phyloP scores from a whole-genome alignment of 2,888 invertebrate genomes.

The Timema cristinae region DNA sequence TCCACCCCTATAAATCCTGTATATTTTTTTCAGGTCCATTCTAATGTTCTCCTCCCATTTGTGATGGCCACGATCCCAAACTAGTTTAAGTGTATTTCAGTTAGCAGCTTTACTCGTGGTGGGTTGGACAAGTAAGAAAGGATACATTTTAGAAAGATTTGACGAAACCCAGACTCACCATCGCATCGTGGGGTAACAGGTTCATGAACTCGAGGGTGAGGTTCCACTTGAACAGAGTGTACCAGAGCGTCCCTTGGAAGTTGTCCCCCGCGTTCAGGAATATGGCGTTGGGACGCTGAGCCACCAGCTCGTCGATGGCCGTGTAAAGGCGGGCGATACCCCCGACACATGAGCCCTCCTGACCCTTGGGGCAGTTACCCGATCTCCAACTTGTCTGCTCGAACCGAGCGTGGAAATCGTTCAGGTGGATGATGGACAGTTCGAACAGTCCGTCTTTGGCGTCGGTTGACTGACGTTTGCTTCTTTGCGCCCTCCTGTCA shows the following conservation, averaged over 20 bases:
- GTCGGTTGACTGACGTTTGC: neutral
- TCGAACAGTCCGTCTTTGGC: constrained; percentile 17
- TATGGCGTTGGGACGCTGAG: constrained; percentile 48
- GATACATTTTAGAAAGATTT: too few relatives aligned
- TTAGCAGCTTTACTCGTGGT: too few relatives aligned
- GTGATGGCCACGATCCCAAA: too few relatives aligned
- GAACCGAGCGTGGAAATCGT: constrained; percentile 46
- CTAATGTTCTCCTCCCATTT: too few relatives aligned
- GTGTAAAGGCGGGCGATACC: constrained; percentile 30
- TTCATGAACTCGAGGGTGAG: constrained; percentile 73
- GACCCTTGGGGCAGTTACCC: constrained; percentile 20
- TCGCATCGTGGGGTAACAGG: constrained; percentile 67
- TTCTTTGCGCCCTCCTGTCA: too few relatives aligned
- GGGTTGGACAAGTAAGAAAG: too few relatives aligned
- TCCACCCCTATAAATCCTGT: too few relatives aligned
- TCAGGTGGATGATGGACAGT: constrained; percentile 45
- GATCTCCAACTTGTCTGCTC: constrained; percentile 32
- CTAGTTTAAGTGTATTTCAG: too few relatives aligned
- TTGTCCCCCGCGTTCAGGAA: constrained; percentile 80
- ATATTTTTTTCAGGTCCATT: too few relatives aligned
- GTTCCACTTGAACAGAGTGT: constrained; percentile 57
- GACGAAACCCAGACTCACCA: constrained; percentile 51
- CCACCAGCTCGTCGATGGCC: constrained; percentile 15
- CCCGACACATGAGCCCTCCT: constrained; percentile 26
- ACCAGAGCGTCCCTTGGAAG: constrained; percentile 84